Percentiles rank a stretch among this genome's conserved stretches.
These are phyloP conservation scores for Epinotia bilunana DNA, from an alignment of 2,888 invertebrate genomes.

Conservation along the genomic window DNA sequence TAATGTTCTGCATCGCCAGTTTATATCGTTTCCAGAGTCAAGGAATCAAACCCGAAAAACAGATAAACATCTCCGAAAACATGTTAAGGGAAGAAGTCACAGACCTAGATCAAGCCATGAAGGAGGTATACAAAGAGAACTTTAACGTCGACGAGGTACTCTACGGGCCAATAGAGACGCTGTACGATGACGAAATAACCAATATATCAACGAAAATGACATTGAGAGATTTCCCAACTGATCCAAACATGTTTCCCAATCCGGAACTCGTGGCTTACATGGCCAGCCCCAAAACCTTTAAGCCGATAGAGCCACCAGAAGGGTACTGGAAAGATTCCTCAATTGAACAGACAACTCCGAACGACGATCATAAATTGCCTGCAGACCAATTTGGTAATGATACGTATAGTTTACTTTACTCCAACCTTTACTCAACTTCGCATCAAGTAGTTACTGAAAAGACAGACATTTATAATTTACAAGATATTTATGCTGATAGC, in stretches of 20 bases:
- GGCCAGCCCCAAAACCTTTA: neutral
- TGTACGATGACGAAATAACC: neutral
- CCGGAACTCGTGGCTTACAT: neutral
- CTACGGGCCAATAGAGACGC: slow-evolving; percentile 15
- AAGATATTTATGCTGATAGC: neutral
- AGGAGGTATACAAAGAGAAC: slow-evolving; percentile 11
- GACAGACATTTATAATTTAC: neutral
- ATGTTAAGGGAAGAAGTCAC: neutral
- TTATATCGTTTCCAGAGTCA: slow-evolving; percentile 7
- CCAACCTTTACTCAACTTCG: neutral
- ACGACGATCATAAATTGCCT: neutral
- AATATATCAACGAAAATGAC: neutral
- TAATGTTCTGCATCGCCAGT: neutral
- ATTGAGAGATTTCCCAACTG: neutral
- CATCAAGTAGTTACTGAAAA: neutral
- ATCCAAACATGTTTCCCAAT: neutral
- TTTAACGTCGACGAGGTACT: slow-evolving; percentile 3
- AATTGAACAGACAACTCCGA: neutral
- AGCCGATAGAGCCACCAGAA: neutral
- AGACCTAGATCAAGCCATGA: neutral
- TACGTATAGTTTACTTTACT: neutral
- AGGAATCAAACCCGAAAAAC: neutral
- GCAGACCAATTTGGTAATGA: neutral
- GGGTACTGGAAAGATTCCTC: slow-evolving; percentile 13
- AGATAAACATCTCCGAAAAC: neutral